Conservation (phyloP, 2,888 invertebrate species). For the Himalopsyche japonica region DNA sequence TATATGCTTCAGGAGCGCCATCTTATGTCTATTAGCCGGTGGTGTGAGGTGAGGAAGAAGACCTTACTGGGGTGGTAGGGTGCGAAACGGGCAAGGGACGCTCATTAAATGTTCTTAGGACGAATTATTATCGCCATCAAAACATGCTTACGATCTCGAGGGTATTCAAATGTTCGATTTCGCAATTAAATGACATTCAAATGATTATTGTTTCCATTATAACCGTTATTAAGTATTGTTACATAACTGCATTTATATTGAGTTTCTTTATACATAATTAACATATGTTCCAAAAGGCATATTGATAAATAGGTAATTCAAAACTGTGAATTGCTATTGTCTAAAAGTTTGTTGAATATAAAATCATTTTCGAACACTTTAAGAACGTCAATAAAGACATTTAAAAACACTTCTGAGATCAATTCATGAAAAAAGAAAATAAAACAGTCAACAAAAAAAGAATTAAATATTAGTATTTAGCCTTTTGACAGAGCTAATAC, state of each 20-base stretch:
- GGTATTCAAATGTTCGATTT: background rate
- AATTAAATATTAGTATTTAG: too few species aligned
- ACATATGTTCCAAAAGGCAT: too few species aligned
- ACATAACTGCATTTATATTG: background rate
- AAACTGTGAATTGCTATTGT: too few species aligned
- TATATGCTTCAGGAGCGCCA: conserved; percentile 34
- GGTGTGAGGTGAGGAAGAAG: background rate
- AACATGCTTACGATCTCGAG: conserved; percentile 32
- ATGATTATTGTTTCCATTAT: background rate
- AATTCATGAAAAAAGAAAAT: too few species aligned
- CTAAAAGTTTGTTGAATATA: too few species aligned
- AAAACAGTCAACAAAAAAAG: too few species aligned
- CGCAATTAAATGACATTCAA: background rate
- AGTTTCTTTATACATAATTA: too few species aligned
- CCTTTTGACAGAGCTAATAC: too few species aligned
- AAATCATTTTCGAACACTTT: too few species aligned
- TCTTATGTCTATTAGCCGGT: conserved; percentile 38
- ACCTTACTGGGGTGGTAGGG: background rate
- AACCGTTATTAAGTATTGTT: background rate
- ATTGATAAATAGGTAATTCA: too few species aligned
- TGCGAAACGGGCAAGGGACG: conserved; percentile 10
- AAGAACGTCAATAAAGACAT: too few species aligned
- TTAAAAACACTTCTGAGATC: too few species aligned
- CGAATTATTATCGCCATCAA: conserved; percentile 40
- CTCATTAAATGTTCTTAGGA: conserved; percentile 36